These are phyloP conservation scores for Danio jaintianensis DNA, from an alignment of 2,797 vertebrate genomes.

Conservation along the genomic window DNA sequence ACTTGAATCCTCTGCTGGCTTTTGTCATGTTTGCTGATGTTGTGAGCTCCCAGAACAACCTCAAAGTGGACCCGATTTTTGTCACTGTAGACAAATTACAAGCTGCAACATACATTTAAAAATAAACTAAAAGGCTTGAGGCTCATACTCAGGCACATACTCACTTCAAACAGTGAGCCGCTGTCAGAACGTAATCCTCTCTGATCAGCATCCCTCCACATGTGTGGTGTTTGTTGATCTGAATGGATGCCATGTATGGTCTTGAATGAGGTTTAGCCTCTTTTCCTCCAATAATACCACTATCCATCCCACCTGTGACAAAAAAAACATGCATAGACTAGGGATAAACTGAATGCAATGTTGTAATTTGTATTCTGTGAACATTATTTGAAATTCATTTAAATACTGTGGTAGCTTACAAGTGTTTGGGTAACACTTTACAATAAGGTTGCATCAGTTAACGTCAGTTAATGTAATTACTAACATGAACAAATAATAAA, in stretches of 20 bases:
- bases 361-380: not conserved
- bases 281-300: slow-evolving; percentile 67
- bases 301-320: slow-evolving; percentile 66
- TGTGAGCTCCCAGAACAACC: slow-evolving; percentile 74
- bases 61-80: not conserved
- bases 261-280: slow-evolving; percentile 71
- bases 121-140: not conserved
- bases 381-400: not conserved
- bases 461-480: not conserved
- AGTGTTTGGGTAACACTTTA: not conserved
- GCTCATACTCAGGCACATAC: not conserved
- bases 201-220: slow-evolving; percentile 76
- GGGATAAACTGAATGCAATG: not conserved
- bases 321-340: slow-evolving; percentile 6
- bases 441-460: too few relatives aligned
- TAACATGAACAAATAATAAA: too few relatives aligned
- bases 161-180: slow-evolving; percentile 71
- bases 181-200: slow-evolving; percentile 72
- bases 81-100: not conserved
- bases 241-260: slow-evolving; percentile 77
- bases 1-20: slow-evolving; percentile 70
- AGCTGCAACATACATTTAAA: not conserved
- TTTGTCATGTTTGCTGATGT: slow-evolving; percentile 62
- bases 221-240: accelerated
- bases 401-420: not conserved